These are phyloP conservation scores for Grapholita molesta DNA, from an alignment of 1,140 invertebrate species.

Conservation along the genomic window DNA sequence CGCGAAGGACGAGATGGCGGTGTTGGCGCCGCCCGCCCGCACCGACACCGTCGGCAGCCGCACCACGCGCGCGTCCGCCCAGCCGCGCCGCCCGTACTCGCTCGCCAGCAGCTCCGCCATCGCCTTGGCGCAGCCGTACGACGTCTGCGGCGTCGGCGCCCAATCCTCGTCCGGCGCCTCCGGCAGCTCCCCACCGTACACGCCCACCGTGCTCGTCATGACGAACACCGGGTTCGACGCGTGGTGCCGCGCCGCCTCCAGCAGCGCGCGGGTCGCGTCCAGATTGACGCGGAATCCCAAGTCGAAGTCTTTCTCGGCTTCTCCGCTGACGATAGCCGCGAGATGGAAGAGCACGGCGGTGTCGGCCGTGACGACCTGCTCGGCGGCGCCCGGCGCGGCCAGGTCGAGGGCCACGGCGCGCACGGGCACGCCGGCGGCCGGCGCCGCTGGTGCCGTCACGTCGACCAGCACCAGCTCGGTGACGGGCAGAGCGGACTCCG, in stretches of 20 bases:
- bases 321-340: constrained; percentile 62
- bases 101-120: constrained; percentile 59
- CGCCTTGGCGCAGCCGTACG: constrained; percentile 58
- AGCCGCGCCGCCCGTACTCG: constrained; percentile 55
- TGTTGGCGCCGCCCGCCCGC: constrained; percentile 47
- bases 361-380: constrained; percentile 30
- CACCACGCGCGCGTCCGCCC: constrained; percentile 45
- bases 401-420: constrained; percentile 35
- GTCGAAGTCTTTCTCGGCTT: constrained; percentile 60
- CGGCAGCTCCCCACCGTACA: constrained; percentile 55
- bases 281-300: constrained; percentile 57
- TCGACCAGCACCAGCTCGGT: constrained; percentile 42
- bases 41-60: constrained; percentile 60
- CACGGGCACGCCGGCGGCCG: constrained; percentile 37
- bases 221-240: constrained; percentile 44
- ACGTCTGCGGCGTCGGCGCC: constrained; percentile 50
- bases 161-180: constrained; percentile 41
- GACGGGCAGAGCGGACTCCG: constrained; percentile 33
- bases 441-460: constrained; percentile 18
- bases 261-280: constrained; percentile 51
- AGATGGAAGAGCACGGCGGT: constrained; percentile 52
- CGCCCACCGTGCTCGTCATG: constrained; percentile 52
- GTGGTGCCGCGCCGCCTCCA: constrained; percentile 40
- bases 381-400: constrained; percentile 25
- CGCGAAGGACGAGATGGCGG: constrained; percentile 58